A percentile compares a stretch with the other conserved stretches of the same genome.
Evolutionary conservation across 2,113 vertebrate genomes (phyloP).

Genomic region (Osmerus eperlanus): DNA sequence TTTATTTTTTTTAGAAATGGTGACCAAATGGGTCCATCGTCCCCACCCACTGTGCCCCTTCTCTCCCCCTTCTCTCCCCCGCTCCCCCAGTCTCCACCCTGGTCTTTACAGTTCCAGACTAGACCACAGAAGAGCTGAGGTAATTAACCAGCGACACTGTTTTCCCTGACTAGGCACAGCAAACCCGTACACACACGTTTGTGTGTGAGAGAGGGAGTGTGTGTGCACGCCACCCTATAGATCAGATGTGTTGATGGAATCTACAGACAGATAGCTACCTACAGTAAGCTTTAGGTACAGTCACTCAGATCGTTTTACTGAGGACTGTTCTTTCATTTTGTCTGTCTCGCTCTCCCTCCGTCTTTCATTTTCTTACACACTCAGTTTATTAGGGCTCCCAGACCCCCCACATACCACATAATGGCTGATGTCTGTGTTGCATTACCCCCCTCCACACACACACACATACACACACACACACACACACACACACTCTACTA

Average conservation of each 20-base stretch:
- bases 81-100: neutral
- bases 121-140: neutral
- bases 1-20: neutral
- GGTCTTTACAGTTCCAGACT: slow-evolving; percentile 6
- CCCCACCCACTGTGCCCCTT: neutral
- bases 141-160: neutral
- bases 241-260: too few species aligned
- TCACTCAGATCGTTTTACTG: too few species aligned
- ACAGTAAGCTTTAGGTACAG: too few species aligned
- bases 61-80: neutral
- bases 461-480: too few species aligned
- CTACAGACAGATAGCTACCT: too few species aligned
- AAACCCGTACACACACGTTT: neutral
- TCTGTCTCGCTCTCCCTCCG: slow-evolving; percentile 18
- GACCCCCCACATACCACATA: neutral
- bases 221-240: neutral
- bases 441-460: neutral
- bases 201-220: neutral
- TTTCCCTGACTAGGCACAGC: neutral
- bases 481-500: too few species aligned
- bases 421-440: neutral
- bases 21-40: neutral
- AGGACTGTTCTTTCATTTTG: neutral
- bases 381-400: neutral
- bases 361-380: neutral